phyloP scores from a whole-genome alignment of 2,797 vertebrate species.

The Molossus alvarezi region DNA sequence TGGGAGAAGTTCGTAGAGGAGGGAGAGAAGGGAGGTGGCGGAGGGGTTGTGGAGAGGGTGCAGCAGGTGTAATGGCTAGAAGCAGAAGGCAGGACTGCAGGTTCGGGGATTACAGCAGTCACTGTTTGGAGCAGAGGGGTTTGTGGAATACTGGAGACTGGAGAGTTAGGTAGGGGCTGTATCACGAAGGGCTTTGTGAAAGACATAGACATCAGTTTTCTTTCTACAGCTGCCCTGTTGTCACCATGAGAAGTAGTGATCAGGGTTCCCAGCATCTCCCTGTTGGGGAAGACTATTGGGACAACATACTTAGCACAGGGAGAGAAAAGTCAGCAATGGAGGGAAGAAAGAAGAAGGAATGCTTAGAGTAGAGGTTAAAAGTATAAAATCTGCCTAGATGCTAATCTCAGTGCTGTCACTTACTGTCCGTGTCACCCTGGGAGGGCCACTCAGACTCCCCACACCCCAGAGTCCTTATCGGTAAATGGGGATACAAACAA shows the following conservation, averaged over 20 bases:
- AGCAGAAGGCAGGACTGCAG: neutral
- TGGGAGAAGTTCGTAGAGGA: neutral
- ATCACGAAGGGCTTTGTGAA: neutral
- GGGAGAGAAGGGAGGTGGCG: neutral
- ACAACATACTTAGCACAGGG: neutral
- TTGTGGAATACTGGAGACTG: neutral
- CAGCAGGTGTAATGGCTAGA: neutral
- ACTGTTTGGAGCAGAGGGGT: neutral
- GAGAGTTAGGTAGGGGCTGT: neutral
- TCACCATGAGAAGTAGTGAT: neutral
- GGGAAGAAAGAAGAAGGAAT: neutral
- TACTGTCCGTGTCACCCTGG: neutral
- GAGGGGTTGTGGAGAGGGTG: neutral
- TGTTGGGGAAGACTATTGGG: neutral
- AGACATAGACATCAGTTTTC: neutral
- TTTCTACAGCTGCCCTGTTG: neutral
- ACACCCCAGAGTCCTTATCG: neutral
- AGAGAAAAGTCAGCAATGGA: neutral
- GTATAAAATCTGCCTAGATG: neutral
- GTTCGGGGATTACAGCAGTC: neutral
- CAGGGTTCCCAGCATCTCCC: neutral
- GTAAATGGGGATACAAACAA: conserved; percentile 29
- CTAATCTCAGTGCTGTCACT: conserved; percentile 27
- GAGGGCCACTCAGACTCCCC: neutral
- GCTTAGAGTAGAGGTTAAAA: neutral